Percentiles rank a stretch among this genome's conserved stretches.
Conservation (phyloP, 2,113 vertebrate species). For the Psittacara wagleri region DNA sequence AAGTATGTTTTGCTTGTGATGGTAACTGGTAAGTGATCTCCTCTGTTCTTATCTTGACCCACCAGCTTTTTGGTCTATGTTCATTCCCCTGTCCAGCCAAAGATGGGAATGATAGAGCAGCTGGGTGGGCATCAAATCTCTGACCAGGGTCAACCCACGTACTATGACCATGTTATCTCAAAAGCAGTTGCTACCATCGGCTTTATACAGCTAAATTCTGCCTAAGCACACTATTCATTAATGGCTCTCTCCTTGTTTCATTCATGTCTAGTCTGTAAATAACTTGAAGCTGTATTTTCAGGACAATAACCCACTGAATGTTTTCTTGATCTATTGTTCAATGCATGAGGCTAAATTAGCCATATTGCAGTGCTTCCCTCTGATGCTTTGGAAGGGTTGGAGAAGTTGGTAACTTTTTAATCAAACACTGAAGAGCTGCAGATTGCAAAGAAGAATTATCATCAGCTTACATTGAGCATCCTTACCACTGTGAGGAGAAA, state of each 20-base stretch:
- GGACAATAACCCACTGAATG: fast-evolving
- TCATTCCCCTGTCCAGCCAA: not conserved
- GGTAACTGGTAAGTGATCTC: not conserved
- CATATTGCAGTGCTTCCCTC: fast-evolving
- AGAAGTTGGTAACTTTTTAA: fast-evolving
- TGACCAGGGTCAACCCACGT: not conserved
- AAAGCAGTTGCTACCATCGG: not conserved
- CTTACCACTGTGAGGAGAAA: fast-evolving
- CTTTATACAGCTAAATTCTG: not conserved
- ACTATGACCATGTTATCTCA: not conserved
- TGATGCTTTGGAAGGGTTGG: not conserved
- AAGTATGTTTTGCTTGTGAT: not conserved
- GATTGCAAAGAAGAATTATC: not conserved
- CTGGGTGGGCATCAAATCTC: not conserved
- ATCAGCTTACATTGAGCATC: fast-evolving
- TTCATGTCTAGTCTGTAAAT: fast-evolving
- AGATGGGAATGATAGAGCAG: not conserved
- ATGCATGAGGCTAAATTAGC: fast-evolving
- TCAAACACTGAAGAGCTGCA: not conserved
- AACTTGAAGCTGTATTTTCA: fast-evolving
- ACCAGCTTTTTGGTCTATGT: not conserved
- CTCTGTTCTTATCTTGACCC: not conserved
- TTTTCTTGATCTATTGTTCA: not conserved
- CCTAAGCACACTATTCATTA: fast-evolving
- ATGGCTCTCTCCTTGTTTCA: not conserved